Evolutionary conservation across 2,797 vertebrate species (phyloP), one percentile per base, ranked within the genome.

Genomic region (Neosalanx taihuensis): DNA sequence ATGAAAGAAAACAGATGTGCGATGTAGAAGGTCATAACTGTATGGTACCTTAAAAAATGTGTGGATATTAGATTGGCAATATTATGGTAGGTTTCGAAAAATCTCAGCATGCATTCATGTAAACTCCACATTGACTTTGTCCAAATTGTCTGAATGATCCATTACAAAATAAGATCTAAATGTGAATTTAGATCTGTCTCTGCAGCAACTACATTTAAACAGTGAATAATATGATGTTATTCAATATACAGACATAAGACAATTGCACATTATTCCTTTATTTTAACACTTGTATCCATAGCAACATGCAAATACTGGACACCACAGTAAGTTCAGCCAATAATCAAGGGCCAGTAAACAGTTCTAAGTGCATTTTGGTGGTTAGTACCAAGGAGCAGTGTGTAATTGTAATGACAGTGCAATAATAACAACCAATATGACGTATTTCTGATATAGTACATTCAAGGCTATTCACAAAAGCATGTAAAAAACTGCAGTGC

Each of bases 1-100:
- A 70, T 72, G 20, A 84, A 76, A 80, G 73, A 67, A 77, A 81
- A 76, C 78, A 78, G 72, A 79, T 80, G 72, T 46, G 26, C 46
- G 53, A 72, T 70, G 49, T 62, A 46, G 72, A 82, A 70, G n/a
- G 57, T 62, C 58, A 51, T 51, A 79, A 64, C 68, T 62, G 53
- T 37, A 73, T 53, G 41, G 70, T 53, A 41, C 17, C 13, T 7
- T 35, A 6, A 72, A 67, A 53, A 62, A 17, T 26, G 33, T 15
- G 26, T 35, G 23, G 58, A 29, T 66, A 51, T 46, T 18, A 67
- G 53, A 67, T 30, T 67, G 26, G 26, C 46, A 53, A 29, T 9
- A 18, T 18, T 46, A 46, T 46, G 12, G 41, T 31, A 20, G n/a
- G 33, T 41, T 64, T 23, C 6, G 17, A 64, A 64, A 63, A 15